phyloP scores from a whole-genome alignment of 2,113 vertebrate species.

The Ciconia stormi region DNA sequence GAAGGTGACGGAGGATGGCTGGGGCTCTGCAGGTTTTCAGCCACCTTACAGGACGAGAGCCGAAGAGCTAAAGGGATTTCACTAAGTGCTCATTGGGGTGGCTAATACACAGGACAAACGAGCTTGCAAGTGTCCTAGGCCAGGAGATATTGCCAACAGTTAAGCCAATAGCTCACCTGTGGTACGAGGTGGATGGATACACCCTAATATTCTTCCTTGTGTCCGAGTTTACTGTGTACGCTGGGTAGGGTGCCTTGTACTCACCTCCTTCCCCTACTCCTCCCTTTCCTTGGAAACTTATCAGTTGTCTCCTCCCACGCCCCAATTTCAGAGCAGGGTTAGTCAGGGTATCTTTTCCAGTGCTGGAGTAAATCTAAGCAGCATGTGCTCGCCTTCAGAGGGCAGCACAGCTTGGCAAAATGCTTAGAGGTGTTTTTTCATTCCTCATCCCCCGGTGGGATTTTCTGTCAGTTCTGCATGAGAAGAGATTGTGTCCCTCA shows the following conservation, averaged over 20 bases:
- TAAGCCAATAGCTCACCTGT: neutral
- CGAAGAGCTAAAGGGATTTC: neutral
- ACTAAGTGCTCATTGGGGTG: neutral
- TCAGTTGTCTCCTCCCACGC: neutral
- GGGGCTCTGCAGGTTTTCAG: neutral
- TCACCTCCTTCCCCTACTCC: neutral
- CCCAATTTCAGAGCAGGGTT: neutral
- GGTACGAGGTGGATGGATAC: neutral
- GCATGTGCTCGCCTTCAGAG: neutral
- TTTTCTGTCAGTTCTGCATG: neutral
- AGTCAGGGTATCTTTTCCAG: neutral
- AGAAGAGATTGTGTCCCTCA: neutral
- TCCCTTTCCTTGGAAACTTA: neutral
- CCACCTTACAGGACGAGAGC: neutral
- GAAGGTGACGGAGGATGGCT: neutral
- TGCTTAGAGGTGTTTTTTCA: neutral
- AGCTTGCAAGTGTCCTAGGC: neutral
- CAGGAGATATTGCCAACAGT: neutral
- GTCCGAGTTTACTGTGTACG: neutral
- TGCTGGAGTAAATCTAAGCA: neutral
- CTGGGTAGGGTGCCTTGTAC: neutral
- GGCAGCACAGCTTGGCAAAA: neutral
- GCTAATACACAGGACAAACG: rapidly evolving
- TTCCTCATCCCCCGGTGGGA: rapidly evolving
- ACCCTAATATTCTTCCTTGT: neutral